phyloP scores from a whole-genome alignment of 2,113 vertebrate genomes.

The Engraulis encrasicolus region DNA sequence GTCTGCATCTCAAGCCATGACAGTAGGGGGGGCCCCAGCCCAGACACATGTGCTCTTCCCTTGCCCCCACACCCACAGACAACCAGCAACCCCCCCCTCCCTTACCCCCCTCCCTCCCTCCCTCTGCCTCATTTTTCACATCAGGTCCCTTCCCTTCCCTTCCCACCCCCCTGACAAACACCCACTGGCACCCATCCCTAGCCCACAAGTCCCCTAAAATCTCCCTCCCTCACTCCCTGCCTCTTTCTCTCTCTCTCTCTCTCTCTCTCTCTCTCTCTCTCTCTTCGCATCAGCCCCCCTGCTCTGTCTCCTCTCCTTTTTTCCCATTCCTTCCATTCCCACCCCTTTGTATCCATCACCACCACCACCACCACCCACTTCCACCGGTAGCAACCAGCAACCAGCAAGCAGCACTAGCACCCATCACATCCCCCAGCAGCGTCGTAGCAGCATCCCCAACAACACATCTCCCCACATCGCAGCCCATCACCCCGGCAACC shows the following conservation, averaged over 20 bases:
- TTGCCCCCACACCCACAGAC: background rate
- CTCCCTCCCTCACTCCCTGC: too few species aligned
- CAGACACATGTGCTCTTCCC: background rate
- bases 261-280: too few species aligned
- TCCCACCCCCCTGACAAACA: too few species aligned
- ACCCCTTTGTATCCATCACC: background rate
- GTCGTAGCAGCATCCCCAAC: too few species aligned
- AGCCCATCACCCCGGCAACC: too few species aligned
- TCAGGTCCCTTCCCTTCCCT: background rate
- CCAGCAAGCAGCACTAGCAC: too few species aligned
- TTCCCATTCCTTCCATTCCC: background rate
- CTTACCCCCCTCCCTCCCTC: background rate
- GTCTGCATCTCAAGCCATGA: background rate
- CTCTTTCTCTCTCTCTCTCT: too few species aligned
- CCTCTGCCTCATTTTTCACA: background rate
- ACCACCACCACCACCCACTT: slow-evolving; percentile 15
- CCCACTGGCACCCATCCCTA: background rate
- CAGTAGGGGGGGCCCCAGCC: background rate
- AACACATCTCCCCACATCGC: too few species aligned
- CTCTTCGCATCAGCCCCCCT: slow-evolving; percentile 49
- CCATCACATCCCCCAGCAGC: too few species aligned
- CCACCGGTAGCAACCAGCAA: too few species aligned
- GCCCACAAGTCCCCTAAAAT: background rate
- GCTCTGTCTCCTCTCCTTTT: slow-evolving; percentile 42
- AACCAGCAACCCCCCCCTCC: background rate